Base-by-base conservation (phyloP, 2,113 vertebrate species). In the Ammodytes marinus region DNA sequence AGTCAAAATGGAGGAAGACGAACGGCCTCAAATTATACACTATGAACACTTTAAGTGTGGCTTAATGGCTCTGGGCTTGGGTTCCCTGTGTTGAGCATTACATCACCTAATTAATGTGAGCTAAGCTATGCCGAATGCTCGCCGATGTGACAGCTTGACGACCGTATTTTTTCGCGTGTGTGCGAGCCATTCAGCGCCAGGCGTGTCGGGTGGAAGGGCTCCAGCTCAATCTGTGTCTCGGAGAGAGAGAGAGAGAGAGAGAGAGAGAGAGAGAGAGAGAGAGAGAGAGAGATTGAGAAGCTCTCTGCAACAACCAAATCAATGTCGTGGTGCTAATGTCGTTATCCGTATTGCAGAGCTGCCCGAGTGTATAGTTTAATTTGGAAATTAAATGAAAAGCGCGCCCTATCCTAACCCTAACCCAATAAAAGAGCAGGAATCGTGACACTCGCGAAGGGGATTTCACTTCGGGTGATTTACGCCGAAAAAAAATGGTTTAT, bases 61-160 rank as follows among this genome's bases (percentile, higher is more conserved):
- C 65, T 77, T 83, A 86, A 89, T 73, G 82, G 67, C 15, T 71
- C 57, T 49, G 52, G 67, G 79, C 83, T 47, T 40, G 67, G 87
- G 71, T 75, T 39, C 67, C 79, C 69, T 79, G 37, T 73, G 73
- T 42, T 61, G 71, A 50, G 65, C 80, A 93, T 94, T 86, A 91
- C 89, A 72, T 93, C 92, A 93, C 47, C 87, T 84, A 81, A 86
- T 92, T 79, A 85, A 77, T 83, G 70, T 58, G 74, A 66, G 71
- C 77, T 76, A 73, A 88, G 59, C 74, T 65, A 46, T 39, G 47
- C 63, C 61, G 58, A 0, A 2, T 46, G 60, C 45, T 66, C 15
- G 2, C 79, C 82, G 82, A 86, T 81, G 79, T 83, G 89, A 91
- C 88, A 87, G 88, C 75, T 85, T 91, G 72, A 92, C 14, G 79